Evolutionary conservation across 64 coral and sea anemone genomes (phyloP).

Genomic region (Montipora sp.): DNA sequence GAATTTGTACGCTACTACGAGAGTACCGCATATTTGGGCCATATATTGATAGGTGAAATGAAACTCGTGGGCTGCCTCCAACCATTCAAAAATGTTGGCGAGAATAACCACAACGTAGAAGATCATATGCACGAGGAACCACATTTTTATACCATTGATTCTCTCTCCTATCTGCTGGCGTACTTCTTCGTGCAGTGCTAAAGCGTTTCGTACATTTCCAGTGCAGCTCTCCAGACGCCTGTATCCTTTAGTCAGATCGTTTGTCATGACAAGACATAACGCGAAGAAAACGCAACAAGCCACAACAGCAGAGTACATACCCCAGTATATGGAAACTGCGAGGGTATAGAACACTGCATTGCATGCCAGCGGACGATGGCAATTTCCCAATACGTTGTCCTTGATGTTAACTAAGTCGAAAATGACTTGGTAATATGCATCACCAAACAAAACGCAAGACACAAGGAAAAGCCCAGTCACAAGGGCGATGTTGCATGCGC

Average conservation of each 20-base stretch:
- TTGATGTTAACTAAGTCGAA: constrained; percentile 76
- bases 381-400: constrained; percentile 10
- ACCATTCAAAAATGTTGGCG: constrained; percentile 72
- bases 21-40: constrained; percentile 66
- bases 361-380: constrained; percentile 19
- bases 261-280: constrained; percentile 26
- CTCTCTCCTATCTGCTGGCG: constrained; percentile 40
- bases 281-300: too few relatives aligned
- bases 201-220: constrained; percentile 10
- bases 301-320: too few relatives aligned
- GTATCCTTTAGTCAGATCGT: constrained; percentile 63
- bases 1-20: constrained; percentile 71
- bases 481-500: constrained; percentile 29
- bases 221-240: constrained; percentile 21
- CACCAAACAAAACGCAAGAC: constrained; percentile 65
- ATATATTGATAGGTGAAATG: constrained; percentile 50
- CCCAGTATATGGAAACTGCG: background rate
- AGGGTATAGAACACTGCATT: constrained; percentile 46
- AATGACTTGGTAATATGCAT: constrained; percentile 65
- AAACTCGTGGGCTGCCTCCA: constrained; percentile 47
- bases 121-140: constrained; percentile 59
- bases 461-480: constrained; percentile 53
- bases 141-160: constrained; percentile 31
- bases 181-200: constrained; percentile 39
- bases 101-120: constrained; percentile 65